Evolutionary conservation across 1,140 invertebrate genomes (phyloP).

Genomic region (Antheraea mylitta): DNA sequence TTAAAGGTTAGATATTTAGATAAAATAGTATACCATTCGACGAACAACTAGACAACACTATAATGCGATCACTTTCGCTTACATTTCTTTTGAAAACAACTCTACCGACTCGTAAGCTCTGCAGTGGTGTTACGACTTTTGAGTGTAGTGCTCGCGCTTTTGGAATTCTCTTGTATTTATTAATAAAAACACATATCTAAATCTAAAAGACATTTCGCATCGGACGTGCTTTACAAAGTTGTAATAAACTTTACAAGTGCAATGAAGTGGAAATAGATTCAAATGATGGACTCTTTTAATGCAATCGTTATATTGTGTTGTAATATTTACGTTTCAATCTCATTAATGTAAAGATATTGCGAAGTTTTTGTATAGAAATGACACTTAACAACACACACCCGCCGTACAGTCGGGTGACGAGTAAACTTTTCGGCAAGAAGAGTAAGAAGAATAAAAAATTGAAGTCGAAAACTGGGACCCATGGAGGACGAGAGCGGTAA

Average conservation of each 20-base stretch:
- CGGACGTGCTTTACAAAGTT: no score
- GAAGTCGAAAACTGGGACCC: constrained; percentile 58
- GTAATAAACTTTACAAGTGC: not conserved
- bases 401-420: constrained; percentile 51
- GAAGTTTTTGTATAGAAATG: constrained; percentile 31
- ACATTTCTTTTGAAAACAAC: constrained; percentile 43
- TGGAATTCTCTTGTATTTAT: not conserved
- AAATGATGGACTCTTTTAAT: not conserved
- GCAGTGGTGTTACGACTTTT: constrained; percentile 31
- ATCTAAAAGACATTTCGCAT: no score
- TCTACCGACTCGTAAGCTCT: constrained; percentile 45
- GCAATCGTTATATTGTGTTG: not conserved
- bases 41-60: not conserved
- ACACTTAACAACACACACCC: constrained; percentile 54
- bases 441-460: constrained; percentile 63
- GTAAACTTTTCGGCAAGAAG: constrained; percentile 66
- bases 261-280: not conserved
- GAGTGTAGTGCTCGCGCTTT: constrained; percentile 32
- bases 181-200: constrained; percentile 2
- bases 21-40: not conserved
- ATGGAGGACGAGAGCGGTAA: constrained; percentile 63
- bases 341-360: no score
- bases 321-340: not conserved
- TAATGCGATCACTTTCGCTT: constrained; percentile 49
- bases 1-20: no score